Evolutionary conservation across 2,113 vertebrate genomes (phyloP).

Genomic region (Pontoporia blainvillei): DNA sequence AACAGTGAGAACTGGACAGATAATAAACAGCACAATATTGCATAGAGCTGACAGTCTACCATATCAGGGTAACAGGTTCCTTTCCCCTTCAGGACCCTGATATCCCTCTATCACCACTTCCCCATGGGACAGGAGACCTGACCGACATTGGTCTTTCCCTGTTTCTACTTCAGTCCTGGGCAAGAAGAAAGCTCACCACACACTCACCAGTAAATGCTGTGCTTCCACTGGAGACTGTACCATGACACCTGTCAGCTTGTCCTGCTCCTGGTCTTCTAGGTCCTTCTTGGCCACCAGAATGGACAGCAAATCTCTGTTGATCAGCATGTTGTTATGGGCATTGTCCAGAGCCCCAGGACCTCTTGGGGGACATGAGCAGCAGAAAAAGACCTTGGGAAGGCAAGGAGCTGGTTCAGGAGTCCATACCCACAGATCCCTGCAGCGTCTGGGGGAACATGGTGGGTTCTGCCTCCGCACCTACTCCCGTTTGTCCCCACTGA

Average conservation of each 20-base stretch:
- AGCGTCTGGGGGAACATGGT: neutral
- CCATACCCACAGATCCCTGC: neutral
- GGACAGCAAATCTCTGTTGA: accelerated
- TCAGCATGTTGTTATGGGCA: neutral
- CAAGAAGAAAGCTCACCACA: neutral
- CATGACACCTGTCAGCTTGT: accelerated
- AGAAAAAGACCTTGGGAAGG: neutral
- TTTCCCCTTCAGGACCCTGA: neutral
- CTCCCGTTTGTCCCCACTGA: too few relatives aligned
- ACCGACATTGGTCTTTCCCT: neutral
- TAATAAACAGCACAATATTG: neutral
- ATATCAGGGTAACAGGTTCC: neutral
- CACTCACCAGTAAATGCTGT: neutral
- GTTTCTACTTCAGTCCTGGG: neutral
- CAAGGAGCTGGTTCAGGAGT: neutral
- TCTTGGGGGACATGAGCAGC: accelerated
- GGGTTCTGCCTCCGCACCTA: too few relatives aligned
- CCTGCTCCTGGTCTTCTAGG: too few relatives aligned
- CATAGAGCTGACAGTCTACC: neutral
- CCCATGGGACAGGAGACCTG: neutral
- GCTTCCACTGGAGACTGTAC: neutral
- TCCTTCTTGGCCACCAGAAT: neutral
- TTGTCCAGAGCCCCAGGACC: neutral
- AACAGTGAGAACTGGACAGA: neutral
- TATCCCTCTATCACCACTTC: neutral